These are phyloP conservation scores for Pituophis catenifer DNA, from an alignment of 2,113 vertebrate genomes.

Conservation along the genomic window DNA sequence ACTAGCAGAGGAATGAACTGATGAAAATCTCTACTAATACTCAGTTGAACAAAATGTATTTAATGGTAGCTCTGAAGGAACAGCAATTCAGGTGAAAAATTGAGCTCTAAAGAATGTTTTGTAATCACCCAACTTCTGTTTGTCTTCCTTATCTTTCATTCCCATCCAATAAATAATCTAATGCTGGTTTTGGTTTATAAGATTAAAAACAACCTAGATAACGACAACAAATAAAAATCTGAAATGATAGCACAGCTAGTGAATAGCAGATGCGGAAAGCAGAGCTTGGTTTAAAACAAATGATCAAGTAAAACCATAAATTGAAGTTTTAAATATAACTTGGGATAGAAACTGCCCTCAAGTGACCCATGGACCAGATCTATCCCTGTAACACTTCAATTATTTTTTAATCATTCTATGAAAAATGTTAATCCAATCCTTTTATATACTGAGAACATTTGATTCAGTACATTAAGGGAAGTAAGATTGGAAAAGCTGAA, in stretches of 20 bases:
- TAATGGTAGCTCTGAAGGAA: constrained; percentile 13
- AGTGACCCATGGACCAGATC: neutral
- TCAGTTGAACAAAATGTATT: constrained; percentile 34
- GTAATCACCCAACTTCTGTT: constrained; percentile 31
- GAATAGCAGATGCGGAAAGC: neutral
- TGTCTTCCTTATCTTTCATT: constrained; percentile 51
- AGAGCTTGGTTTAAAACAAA: constrained; percentile 1
- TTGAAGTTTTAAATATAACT: neutral
- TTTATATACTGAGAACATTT: neutral
- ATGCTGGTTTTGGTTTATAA: constrained; percentile 22
- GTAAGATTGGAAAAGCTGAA: neutral
- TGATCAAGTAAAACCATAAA: accelerated
- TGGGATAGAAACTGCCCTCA: neutral
- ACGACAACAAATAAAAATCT: constrained; percentile 29
- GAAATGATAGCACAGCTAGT: neutral
- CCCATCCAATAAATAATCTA: constrained; percentile 25
- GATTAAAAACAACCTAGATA: constrained; percentile 11
- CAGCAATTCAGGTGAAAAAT: constrained; percentile 45
- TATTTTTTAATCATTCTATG: neutral
- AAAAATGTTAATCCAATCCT: neutral
- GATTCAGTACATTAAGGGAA: neutral
- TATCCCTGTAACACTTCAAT: neutral
- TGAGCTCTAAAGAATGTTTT: constrained; percentile 32
- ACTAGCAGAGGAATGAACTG: neutral
- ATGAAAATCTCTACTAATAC: constrained; percentile 23